Conservation (phyloP, 2,888 invertebrate genomes). For the Microctonus hyperodae region DNA sequence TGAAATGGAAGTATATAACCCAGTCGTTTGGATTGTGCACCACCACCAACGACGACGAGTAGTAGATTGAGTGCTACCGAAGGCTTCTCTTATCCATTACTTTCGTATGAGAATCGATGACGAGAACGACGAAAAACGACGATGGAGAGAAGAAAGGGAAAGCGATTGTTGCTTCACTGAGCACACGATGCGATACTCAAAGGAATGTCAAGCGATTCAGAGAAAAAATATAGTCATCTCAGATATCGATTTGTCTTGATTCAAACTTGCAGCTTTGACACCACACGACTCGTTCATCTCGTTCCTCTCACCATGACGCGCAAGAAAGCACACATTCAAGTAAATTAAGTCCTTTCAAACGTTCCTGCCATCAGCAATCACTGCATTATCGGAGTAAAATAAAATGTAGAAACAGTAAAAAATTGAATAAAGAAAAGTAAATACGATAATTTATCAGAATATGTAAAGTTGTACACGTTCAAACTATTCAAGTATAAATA, state of each 20-base stretch:
- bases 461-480: too few relatives aligned
- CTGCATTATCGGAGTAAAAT: background rate
- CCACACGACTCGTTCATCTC: slow-evolving; percentile 6
- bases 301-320: background rate
- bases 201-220: slow-evolving; percentile 24
- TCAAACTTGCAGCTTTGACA: slow-evolving; percentile 28
- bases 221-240: background rate
- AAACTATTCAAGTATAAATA: too few relatives aligned
- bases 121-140: slow-evolving; percentile 25
- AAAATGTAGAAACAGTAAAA: background rate
- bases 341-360: slow-evolving; percentile 18
- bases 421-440: too few relatives aligned
- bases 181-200: slow-evolving; percentile 28
- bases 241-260: slow-evolving; percentile 31
- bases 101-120: slow-evolving; percentile 19
- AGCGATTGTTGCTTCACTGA: slow-evolving; percentile 28
- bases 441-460: too few relatives aligned
- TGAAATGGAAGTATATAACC: slow-evolving; percentile 13
- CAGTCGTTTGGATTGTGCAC: slow-evolving; percentile 19
- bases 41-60: slow-evolving; percentile 8
- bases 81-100: slow-evolving; percentile 28
- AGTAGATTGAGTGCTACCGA: slow-evolving; percentile 15
- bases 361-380: background rate
- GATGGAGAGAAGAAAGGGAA: slow-evolving; percentile 11
- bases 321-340: background rate